A percentile compares a stretch with the other conserved stretches of the same genome.
These are phyloP conservation scores for Penelope pileata DNA, from an alignment of 2,113 vertebrate species.

Conservation along the genomic window DNA sequence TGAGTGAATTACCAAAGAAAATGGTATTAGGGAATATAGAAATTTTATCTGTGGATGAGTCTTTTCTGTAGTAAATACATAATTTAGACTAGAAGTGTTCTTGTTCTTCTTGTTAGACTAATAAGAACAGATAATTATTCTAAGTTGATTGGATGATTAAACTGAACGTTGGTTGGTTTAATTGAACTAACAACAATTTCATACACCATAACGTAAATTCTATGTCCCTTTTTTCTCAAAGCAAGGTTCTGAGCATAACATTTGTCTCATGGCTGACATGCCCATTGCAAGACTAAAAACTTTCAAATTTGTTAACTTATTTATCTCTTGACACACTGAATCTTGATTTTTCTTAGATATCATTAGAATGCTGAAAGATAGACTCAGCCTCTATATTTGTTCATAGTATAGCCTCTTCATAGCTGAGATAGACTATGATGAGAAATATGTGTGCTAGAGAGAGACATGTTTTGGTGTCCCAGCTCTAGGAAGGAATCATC, in stretches of 20 bases:
- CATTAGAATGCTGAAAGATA: background rate
- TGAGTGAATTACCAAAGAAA: background rate
- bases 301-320: background rate
- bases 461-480: background rate
- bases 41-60: background rate
- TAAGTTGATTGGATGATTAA: background rate
- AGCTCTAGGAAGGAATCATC: background rate
- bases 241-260: rapidly evolving
- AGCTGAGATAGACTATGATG: background rate
- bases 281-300: background rate
- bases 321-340: background rate
- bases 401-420: background rate
- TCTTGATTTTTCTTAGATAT: background rate
- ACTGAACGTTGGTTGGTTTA: background rate
- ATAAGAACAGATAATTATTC: background rate
- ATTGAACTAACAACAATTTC: background rate
- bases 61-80: background rate
- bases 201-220: background rate
- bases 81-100: background rate
- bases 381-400: background rate
- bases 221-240: background rate
- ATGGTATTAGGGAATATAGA: background rate
- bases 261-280: background rate
- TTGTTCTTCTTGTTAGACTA: background rate
- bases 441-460: background rate